A percentile compares a stretch with the other conserved stretches of the same genome.
Evolutionary conservation across 2,888 invertebrate species (phyloP).

Genomic region (Cactoblastis cactorum): DNA sequence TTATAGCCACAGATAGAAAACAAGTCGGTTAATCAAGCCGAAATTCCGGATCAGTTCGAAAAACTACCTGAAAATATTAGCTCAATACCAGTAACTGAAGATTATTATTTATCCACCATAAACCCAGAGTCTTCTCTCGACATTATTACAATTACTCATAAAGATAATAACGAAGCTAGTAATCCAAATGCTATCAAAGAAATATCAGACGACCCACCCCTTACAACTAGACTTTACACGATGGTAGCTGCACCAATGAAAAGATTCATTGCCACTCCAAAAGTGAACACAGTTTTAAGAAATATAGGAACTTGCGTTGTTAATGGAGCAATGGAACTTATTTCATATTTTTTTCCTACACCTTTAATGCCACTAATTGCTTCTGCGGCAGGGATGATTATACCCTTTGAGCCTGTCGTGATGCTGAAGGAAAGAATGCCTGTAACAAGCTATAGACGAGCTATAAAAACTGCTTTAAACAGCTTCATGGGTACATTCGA

Average conservation of each 20-base stretch:
- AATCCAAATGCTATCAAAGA: conserved; percentile 14
- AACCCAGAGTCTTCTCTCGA: not conserved
- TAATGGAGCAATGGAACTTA: conserved; percentile 63
- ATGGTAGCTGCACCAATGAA: conserved; percentile 37
- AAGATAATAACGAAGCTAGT: conserved; percentile 14
- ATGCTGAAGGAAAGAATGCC: conserved; percentile 60
- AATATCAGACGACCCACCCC: not conserved
- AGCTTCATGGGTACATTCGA: conserved; percentile 61
- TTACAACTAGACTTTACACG: conserved; percentile 32
- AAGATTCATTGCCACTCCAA: conserved; percentile 40
- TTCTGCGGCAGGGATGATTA: conserved; percentile 59
- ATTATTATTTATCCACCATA: not conserved
- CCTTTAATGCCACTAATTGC: conserved; percentile 65
- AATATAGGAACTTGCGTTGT: conserved; percentile 65
- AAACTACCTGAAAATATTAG: conserved; percentile 5
- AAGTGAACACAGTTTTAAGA: conserved; percentile 47
- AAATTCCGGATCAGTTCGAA: conserved; percentile 35
- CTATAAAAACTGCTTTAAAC: conserved; percentile 54
- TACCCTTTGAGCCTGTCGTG: conserved; percentile 67
- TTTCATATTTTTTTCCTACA: conserved; percentile 58
- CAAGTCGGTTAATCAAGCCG: conserved; percentile 20
- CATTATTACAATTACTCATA: not conserved
- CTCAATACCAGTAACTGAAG: not conserved
- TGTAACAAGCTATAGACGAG: conserved; percentile 62
- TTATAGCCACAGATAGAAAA: conserved; percentile 51